Conservation (phyloP, 2,888 invertebrate species). For the Cheilosia pagana region DNA sequence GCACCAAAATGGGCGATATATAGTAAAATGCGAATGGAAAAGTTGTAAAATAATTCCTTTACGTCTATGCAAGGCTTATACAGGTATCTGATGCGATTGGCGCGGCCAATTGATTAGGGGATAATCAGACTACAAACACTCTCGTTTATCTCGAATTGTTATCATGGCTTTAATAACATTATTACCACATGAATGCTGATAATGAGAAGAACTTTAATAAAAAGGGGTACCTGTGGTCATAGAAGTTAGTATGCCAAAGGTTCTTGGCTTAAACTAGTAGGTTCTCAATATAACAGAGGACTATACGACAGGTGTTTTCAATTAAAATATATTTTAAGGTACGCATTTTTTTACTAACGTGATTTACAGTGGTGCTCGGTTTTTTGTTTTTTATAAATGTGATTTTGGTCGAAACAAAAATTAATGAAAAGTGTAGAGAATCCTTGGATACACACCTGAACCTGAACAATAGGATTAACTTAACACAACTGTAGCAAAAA, state of each 20-base stretch:
- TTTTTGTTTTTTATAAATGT: no score
- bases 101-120: slow-evolving; percentile 32
- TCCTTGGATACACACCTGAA: no score
- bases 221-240: slow-evolving; percentile 61
- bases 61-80: neutral
- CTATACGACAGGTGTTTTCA: slow-evolving; percentile 6
- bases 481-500: no score
- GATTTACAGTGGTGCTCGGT: no score
- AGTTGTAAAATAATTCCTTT: slow-evolving; percentile 48
- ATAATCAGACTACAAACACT: slow-evolving; percentile 61
- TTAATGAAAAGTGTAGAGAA: no score
- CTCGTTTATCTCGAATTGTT: slow-evolving; percentile 56
- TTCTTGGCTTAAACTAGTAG: slow-evolving; percentile 54
- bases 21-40: slow-evolving; percentile 43
- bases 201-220: slow-evolving; percentile 72
- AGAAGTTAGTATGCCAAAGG: slow-evolving; percentile 73
- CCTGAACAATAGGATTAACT: no score
- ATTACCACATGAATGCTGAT: slow-evolving; percentile 29
- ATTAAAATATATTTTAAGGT: slow-evolving; percentile 34
- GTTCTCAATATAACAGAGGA: slow-evolving; percentile 19
- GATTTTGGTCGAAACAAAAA: no score
- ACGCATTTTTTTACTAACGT: neutral
- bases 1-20: neutral
- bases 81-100: slow-evolving; percentile 20
- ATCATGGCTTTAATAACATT: slow-evolving; percentile 42